Base-by-base conservation (phyloP, 2,888 invertebrate species). In the Hololepta plana region DNA sequence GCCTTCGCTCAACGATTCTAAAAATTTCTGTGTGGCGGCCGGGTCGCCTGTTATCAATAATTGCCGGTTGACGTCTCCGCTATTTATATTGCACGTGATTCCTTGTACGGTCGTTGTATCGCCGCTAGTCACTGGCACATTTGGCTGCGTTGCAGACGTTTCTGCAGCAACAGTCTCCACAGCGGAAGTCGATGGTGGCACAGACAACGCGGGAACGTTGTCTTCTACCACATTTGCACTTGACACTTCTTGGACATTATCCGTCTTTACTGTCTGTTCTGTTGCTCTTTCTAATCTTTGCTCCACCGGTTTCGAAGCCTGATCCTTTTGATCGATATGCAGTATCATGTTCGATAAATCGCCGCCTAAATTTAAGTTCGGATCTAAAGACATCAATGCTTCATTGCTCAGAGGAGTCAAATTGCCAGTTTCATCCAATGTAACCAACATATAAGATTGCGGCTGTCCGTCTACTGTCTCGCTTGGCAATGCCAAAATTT, bases 341-440 rank as follows among this genome's bases (percentile, higher is more conserved):
- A 62, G 39, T 12, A 63, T 57, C 35, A 63, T 55, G 35, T 63
- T 64, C 26, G 57, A 58, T 4, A 62, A 37, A 31, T 57, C 57
- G 3, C 55, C 57, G 7, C 59, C 56, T 20, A 55, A 31, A 20
- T 52, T 55, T 15, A 63, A 42, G 38, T 56, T 61, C 1, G 62
- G 60, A 45, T 63, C 62, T 20, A 62, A 40, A 1, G 61, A 57
- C 53, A 73, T 62, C 22, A 74, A 49, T 3, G 72, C 64, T 31
- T 71, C 71, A 40, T 74, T 72, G 45, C 77, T 76, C 20, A 80
- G 60, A 1, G 76, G 74, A 11, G 71, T 71, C 28, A 73, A 62
- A 23, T 69, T 69, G 21, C 76, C 71, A 28, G 68, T 65, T 36
- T 75, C 73, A 38, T 73, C 72, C n/a, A 74, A 58, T 2, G 68